Evolutionary conservation across 2,888 invertebrate genomes (phyloP), one percentile per base, ranked within the genome.

Genomic region (Chouioia cunea): DNA sequence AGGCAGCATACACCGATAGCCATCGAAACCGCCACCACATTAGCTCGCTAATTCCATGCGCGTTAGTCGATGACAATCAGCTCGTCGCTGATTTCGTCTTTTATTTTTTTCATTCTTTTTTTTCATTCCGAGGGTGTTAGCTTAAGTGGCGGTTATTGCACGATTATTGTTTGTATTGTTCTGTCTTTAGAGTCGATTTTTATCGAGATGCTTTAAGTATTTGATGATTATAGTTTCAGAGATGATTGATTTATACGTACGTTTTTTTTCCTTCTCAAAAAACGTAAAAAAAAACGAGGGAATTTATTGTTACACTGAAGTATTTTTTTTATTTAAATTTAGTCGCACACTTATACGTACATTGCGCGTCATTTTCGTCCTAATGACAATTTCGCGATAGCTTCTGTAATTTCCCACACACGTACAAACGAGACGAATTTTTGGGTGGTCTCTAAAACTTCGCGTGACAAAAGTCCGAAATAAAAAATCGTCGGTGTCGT

Each of bases 1-100:
- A 73, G 47, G 15, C n/a, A n/a, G n/a, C n/a, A n/a, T n/a, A n/a
- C n/a, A n/a, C 64, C 75, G 79, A 82, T 82, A 79, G 74, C 73
- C 65, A 82, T 82, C 81, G 72, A 71, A 65, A 63, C 65, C 62
- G 68, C 53, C n/a, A 20, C 6, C 65, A 74, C 76, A 80, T 81
- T 80, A 78, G 79, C 77, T 71, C 68, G 77, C 79, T 80, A 79
- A 81, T 81, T 70, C 43, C 48, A 22, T 44, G n/a, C 18, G 52
- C 4, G 16, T 20, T n/a, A 23, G 18, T 14, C 43, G 36, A 23
- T 10, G 14, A 23, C 56, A 27, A 50, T 50, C 56, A 16, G 36
- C 36, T 16, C 44, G 27, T 36, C 36, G 18, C 43, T 15, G 36
- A 54, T 47, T 27, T 20, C 43, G 22, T 43, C 18, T 44, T 23